A percentile compares a stretch with the other conserved stretches of the same genome.
phyloP scores from a whole-genome alignment of 2,888 invertebrate species.

The Gisinianus flammeolus region DNA sequence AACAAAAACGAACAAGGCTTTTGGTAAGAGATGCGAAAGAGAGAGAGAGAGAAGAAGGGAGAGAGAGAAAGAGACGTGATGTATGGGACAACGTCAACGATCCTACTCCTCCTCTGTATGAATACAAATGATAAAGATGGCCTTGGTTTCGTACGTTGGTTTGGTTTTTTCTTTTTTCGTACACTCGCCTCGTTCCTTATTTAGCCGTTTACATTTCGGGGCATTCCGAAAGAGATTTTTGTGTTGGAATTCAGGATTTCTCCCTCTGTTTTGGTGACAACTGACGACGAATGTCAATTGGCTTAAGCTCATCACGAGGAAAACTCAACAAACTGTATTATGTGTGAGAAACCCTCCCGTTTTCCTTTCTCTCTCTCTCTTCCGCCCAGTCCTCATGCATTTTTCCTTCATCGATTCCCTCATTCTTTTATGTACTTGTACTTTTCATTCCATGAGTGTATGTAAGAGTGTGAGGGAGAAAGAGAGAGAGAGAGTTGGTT shows the following conservation, averaged over 20 bases:
- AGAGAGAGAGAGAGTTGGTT: not conserved
- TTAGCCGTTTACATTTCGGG: not conserved
- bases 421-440: not conserved
- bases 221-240: not conserved
- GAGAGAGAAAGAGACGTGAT: conserved; percentile 10
- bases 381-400: not conserved
- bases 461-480: not conserved
- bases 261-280: not conserved
- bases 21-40: not conserved
- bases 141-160: too few relatives aligned
- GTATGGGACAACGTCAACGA: conserved; percentile 27
- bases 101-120: conserved; percentile 19
- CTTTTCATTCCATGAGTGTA: not conserved
- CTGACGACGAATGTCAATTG: not conserved
- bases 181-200: not conserved
- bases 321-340: too few relatives aligned
- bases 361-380: not conserved
- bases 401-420: not conserved
- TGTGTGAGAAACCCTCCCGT: not conserved
- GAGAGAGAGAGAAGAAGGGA: not conserved
- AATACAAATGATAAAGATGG: conserved; percentile 24
- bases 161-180: too few relatives aligned
- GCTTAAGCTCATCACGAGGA: too few relatives aligned
- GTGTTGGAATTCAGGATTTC: not conserved
- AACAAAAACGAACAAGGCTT: too few relatives aligned